Evolutionary conservation across 2,888 invertebrate species (phyloP), one percentile per base, ranked within the genome.

Genomic region (Octonoba sinensis): DNA sequence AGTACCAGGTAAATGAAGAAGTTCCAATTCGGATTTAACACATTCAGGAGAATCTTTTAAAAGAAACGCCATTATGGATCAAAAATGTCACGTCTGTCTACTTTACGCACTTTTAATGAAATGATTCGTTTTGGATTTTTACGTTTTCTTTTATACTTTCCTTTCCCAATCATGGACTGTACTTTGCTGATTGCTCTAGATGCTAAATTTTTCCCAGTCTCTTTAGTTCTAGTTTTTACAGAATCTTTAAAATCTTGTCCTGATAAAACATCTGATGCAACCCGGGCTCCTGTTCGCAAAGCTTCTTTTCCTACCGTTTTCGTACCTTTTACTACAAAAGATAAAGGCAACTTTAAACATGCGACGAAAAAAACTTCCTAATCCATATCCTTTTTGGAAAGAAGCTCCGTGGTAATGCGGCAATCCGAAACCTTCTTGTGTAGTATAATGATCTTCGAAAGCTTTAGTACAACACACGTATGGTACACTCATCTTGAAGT

Each of bases 11-110:
- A 82, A 22, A 8, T 36, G 22, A 66, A 82, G 75, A 6, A 82
- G 24, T n/a, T 82, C 59, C 13, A 82, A 18, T 27, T 82, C 75
- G 11, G 82, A 75, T 36, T 75, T 82, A 4, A 47, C 72, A 54
- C 75, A 76, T 65, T 78, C 65, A n/a, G 71, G 65, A 22, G 78
- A 71, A 56, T 64, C 65, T 56, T 71, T 64, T 11, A 65, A 27
- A 3, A 60, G 16, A 22, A 65, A 71, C 11, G 71, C 65, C 65
- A 78, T 78, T 24, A 57, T 20, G 54, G 15, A 16, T 60, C 49
- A 27, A 77, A 77, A 62, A 77, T 70, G 44, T 70, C 77, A 46
- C 54, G 70, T 44, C 54, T 24, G 36, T 44, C 0, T 54, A 46
- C 62, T 44, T 70, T 69, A 15, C 47, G 27, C 15, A n/a, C 18